These are phyloP conservation scores for Orchesella cincta DNA, from an alignment of 1,140 invertebrate species.

Conservation along the genomic window DNA sequence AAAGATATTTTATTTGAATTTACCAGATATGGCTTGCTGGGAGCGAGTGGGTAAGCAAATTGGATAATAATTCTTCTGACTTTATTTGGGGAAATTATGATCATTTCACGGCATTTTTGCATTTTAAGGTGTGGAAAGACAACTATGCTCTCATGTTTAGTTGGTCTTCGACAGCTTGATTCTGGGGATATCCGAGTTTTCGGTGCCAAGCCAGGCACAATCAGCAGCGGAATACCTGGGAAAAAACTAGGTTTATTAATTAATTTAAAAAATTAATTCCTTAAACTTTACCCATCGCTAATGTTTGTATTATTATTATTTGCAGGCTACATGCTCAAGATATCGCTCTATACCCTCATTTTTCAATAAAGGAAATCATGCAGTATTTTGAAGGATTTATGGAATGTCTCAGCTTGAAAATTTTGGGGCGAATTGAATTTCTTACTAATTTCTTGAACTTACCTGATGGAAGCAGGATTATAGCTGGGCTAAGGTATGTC, in stretches of 20 bases:
- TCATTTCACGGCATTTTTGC: too few relatives aligned
- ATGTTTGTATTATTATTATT: too few relatives aligned
- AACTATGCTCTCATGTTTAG: slow-evolving; percentile 19
- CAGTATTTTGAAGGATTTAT: slow-evolving; percentile 92
- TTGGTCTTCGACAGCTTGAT: slow-evolving; percentile 5
- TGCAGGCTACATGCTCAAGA: slow-evolving; percentile 67
- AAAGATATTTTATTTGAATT: background rate
- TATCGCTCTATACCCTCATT: slow-evolving; percentile 90
- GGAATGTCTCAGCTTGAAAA: slow-evolving; percentile 79
- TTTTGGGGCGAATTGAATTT: slow-evolving; percentile 80
- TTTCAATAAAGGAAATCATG: slow-evolving; percentile 90
- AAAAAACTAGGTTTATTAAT: background rate
- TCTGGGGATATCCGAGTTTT: slow-evolving; percentile 22
- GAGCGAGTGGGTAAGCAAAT: too few relatives aligned
- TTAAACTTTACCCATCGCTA: too few relatives aligned
- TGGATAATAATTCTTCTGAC: too few relatives aligned
- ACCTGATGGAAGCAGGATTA: slow-evolving; percentile 77
- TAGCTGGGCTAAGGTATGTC: slow-evolving; percentile 71
- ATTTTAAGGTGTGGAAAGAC: slow-evolving; percentile 31
- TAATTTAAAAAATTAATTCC: too few relatives aligned
- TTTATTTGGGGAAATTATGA: too few relatives aligned
- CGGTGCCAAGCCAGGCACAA: slow-evolving; percentile 14
- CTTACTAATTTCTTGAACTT: slow-evolving; percentile 84
- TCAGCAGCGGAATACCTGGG: slow-evolving; percentile 8
- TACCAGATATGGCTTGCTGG: slow-evolving; percentile 15